Base-by-base conservation (phyloP, 2,888 invertebrate genomes). In the Epirrhoe alternata region DNA sequence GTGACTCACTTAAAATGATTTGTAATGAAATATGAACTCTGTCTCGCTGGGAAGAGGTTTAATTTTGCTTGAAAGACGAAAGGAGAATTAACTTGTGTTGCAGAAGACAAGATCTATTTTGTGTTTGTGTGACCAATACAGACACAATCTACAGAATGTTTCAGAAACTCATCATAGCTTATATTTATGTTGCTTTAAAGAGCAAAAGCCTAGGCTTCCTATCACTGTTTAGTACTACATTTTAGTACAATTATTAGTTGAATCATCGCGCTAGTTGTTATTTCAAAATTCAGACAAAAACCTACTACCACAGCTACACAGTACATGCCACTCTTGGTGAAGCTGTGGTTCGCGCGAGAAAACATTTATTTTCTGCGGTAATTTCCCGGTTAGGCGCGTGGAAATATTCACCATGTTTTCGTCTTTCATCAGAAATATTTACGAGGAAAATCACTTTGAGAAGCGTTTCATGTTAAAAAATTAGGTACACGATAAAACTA, bases 1-100 rank as follows among this genome's bases (percentile, higher is more conserved):
- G 12, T 42, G 38, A 12, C 12, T 42, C 38, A 42, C 38, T 42
- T 12, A 12, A 12, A 42, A 12, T 42, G 38, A 0, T 42, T 38
- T 38, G 4, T 42, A 42, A 42, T 42, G 45, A 67, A 64, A 59
- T 55, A 56, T 64, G 47, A 16, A 38, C 35, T 38, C 38, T 12
- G 12, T 12, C 12, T 12, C 12, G 5, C 12, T 12, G 12, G 38
- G 38, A 12, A 12, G 12, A 4, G 38, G 5, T 42, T 42, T 38
- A 7, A 38, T 8, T 6, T 38, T 42, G 12, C 12, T 12, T 42
- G 33, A 33, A 8, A 12, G 12, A 42, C 12, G 24, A 42, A 12
- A 12, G 38, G 12, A 42, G 12, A 42, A 42, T 42, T 5, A 10
- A 7, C 38, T 1, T 3, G 1, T 12, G 12, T 42, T 12, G 12